These are phyloP conservation scores for Zingel zingel DNA, from an alignment of 2,113 vertebrate species.

Conservation along the genomic window DNA sequence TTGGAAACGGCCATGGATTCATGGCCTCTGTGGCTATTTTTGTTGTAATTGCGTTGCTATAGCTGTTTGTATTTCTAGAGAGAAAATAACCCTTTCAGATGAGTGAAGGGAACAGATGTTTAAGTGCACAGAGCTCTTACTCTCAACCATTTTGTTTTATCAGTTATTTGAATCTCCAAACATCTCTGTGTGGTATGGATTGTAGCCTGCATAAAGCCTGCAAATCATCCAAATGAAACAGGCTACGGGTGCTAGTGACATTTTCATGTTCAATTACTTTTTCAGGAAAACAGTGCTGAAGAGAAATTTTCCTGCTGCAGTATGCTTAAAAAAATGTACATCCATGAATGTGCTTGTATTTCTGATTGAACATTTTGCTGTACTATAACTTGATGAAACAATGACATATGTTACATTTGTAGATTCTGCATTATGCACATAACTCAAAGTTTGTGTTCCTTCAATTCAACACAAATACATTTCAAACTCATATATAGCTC, in stretches of 20 bases:
- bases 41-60: conserved; percentile 26
- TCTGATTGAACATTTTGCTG: conserved; percentile 34
- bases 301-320: conserved; percentile 39
- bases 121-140: conserved; percentile 29
- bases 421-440: conserved; percentile 57
- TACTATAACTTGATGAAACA: conserved; percentile 46
- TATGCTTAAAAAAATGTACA: conserved; percentile 34
- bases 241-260: conserved; percentile 35
- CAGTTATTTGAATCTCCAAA: conserved; percentile 48
- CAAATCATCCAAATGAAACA: conserved; percentile 39
- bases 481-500: conserved; percentile 25
- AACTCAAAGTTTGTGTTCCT: conserved; percentile 45
- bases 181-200: conserved; percentile 40
- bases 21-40: conserved; percentile 38
- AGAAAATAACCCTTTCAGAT: conserved; percentile 44
- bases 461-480: conserved; percentile 36
- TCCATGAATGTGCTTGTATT: conserved; percentile 61
- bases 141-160: conserved; percentile 30
- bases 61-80: conserved; percentile 47
- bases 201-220: conserved; percentile 22
- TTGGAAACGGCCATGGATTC: conserved; percentile 38
- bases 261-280: conserved; percentile 48
- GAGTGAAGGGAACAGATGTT: conserved; percentile 18
- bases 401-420: conserved; percentile 57
- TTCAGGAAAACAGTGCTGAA: conserved; percentile 27